Percentiles rank a stretch among this genome's conserved stretches.
phyloP scores from a whole-genome alignment of 2,797 vertebrate genomes.

The Karalla daura region DNA sequence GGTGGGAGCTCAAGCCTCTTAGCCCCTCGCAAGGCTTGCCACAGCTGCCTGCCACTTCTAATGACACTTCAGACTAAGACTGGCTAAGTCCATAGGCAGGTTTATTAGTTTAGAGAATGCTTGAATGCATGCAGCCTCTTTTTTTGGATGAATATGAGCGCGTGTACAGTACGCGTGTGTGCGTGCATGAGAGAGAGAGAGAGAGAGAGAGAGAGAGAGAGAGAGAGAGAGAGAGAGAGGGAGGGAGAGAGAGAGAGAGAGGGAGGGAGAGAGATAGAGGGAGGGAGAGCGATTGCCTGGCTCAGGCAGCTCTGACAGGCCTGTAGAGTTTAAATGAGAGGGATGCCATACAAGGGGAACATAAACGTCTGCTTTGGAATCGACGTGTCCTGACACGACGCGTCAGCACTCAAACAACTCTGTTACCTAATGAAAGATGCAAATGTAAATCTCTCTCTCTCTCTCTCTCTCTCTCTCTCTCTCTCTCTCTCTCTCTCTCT shows the following conservation, averaged over 20 bases:
- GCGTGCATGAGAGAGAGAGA: no score
- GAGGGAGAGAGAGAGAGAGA: no score
- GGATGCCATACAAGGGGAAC: conserved; percentile 58
- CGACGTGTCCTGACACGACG: conserved; percentile 41
- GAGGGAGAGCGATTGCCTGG: conserved; percentile 47
- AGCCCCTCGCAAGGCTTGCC: conserved; percentile 68
- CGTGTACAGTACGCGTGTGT: conserved; percentile 23
- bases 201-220: no score
- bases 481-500: conserved; percentile 36
- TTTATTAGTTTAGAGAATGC: conserved; percentile 78
- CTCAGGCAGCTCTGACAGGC: conserved; percentile 56
- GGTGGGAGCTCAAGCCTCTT: conserved; percentile 73
- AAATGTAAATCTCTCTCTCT: conserved; percentile 51
- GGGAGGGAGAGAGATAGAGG: no score
- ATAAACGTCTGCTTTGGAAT: conserved; percentile 49
- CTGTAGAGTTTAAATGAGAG: conserved; percentile 63
- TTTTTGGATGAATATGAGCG: conserved; percentile 20
- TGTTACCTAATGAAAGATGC: conserved; percentile 71
- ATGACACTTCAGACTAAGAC: conserved; percentile 79
- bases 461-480: conserved; percentile 37
- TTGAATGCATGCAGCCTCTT: conserved; percentile 59
- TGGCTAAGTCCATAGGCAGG: conserved; percentile 74
- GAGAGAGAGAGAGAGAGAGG: no score
- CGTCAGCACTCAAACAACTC: conserved; percentile 54
- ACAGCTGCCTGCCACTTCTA: conserved; percentile 78